Base-by-base conservation (phyloP, 2,113 vertebrate species). In the Notothenia rossii region DNA sequence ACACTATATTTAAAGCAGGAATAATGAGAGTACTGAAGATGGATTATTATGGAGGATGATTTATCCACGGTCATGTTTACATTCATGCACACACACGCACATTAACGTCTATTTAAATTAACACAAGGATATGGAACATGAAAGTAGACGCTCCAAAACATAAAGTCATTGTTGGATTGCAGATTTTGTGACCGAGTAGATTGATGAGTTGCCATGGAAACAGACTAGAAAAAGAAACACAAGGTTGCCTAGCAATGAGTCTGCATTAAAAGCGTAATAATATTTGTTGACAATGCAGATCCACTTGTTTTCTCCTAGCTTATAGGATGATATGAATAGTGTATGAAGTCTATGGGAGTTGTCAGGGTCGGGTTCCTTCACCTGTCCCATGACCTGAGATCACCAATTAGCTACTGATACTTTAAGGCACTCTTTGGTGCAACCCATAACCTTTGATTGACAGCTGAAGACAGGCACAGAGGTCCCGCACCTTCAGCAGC, bases 181-280 rank as follows among this genome's bases (percentile, higher is more conserved):
- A 73, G 68, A 78, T 66, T 54, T 78, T 53, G 46, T 68, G 10
- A 49, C 51, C 59, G 36, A 48, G 71, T 12, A 18, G 18, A 62
- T 62, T 84, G 78, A 83, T 64, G 4, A 9, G 86, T 93, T 91
- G 59, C 89, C 87, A 90, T 92, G 86, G 89, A 85, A 94, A 94
- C 91, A 86, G 72, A 76, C 69, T 36, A 63, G 70, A 63, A 75
- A 9, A 33, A 73, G 74, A 64, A 51, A 48, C 20, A 56, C 53
- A 18, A 55, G 43, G 76, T 70, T 90, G 81, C 83, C 60, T 62
- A 81, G 78, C 73, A 55, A 72, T 85, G 56, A 45, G 15, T 73
- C 29, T 67, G 69, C 51, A 64, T 12, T 12, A 63, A 48, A 68
- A 56, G 11, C 9, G n/a, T 20, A 13, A 55, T 54, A 2, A 15